Conservation (phyloP, 2,797 vertebrate genomes). For the Acanthurus lineatus region DNA sequence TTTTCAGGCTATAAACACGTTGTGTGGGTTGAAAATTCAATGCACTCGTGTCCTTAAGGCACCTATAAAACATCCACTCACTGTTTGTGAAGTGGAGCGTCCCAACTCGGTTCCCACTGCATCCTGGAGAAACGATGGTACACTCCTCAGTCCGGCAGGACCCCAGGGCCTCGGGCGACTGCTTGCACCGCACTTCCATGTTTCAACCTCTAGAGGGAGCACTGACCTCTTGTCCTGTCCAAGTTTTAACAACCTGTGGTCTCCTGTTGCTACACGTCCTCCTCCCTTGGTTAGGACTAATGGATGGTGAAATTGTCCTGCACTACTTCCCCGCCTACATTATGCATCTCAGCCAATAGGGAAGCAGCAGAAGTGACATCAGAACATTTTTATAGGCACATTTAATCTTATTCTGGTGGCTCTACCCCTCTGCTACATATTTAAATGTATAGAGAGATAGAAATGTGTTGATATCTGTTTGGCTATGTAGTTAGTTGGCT, state of each 20-base stretch:
- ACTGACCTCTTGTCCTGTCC: constrained; percentile 62
- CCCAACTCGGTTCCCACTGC: not conserved
- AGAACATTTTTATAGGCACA: constrained; percentile 14
- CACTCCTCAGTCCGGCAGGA: constrained; percentile 86
- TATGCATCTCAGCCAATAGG: constrained; percentile 26
- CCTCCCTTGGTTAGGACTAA: not conserved
- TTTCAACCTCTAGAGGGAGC: constrained; percentile 79
- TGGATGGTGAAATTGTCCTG: not conserved
- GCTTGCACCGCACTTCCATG: constrained; percentile 52
- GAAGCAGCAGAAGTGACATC: constrained; percentile 20
- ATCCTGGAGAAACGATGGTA: constrained; percentile 31
- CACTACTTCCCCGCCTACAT: constrained; percentile 13
- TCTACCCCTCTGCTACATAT: not conserved
- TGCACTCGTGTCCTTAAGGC: constrained; percentile 2
- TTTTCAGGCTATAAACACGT: not conserved
- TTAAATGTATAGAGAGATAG: constrained; percentile 15
- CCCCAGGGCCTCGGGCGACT: constrained; percentile 79
- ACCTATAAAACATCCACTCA: constrained; percentile 6
- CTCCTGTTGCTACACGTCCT: constrained; percentile 8
- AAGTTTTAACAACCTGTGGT: not conserved
- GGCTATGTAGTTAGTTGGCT: not conserved
- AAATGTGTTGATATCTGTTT: constrained; percentile 17
- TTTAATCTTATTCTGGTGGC: constrained; percentile 1
- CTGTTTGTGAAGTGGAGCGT: not conserved
- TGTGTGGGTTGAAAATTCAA: not conserved